Evolutionary conservation across 1,140 invertebrate species (phyloP), one percentile per base, ranked within the genome.

Genomic region (Pogonomyrmex barbatus): DNA sequence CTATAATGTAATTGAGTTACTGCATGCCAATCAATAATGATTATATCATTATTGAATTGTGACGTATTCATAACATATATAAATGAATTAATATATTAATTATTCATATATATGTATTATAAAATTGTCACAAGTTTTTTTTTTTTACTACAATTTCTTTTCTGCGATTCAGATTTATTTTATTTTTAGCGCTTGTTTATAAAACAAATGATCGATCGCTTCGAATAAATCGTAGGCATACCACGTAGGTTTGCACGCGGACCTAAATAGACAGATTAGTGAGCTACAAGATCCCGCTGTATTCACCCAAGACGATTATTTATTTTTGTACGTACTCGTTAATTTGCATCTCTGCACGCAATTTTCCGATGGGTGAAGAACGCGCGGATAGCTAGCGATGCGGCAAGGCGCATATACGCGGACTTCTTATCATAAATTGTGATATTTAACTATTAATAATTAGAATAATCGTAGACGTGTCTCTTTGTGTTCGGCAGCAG

Each of bases 391-490:
- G 39, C 50, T 62, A 81, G 70, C 67, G 60, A 65, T 62, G 78
- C 70, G 85, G 81, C 85, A 75, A 71, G 54, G 77, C 73, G 77
- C 77, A 79, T 81, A 56, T 71, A 86, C 47, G 77, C 42, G 62
- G 68, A 90, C 86, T 89, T 93, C 88, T 93, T 91, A 93, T 93
- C 89, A 91, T 94, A 93, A 92, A 93, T 93, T 94, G 93, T 94
- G 93, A 94, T 94, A 94, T 93, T 93, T 93, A 91, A 92, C 67
- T 88, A 87, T 88, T 89, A 91, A 86, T 52, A 56, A 86, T 91
- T 90, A 89, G 81, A 60, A 36, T 91, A 89, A 91, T 82, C 88
- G 62, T 89, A 90, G 70, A 85, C 75, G 79, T 86, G 86, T 87
- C 67, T 71, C 54, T 71, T 87, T 84, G 89, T 87, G 88, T 88